A percentile compares a stretch with the other conserved stretches of the same genome.
Evolutionary conservation across 1,140 invertebrate species (phyloP).

Genomic region (Frieseomelitta varia): DNA sequence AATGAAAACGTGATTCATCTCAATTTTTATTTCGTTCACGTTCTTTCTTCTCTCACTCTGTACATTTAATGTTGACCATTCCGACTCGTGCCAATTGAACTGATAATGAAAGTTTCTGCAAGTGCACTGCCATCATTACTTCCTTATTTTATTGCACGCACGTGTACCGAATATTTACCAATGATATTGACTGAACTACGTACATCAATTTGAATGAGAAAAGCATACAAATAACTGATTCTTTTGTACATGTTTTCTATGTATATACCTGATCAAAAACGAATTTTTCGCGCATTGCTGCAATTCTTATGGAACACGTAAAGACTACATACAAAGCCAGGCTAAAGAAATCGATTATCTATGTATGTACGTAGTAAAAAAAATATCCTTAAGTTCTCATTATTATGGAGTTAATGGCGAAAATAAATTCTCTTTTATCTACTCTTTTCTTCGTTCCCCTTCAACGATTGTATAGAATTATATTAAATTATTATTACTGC

Average conservation of each 20-base stretch:
- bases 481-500: not conserved
- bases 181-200: not conserved
- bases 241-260: not conserved
- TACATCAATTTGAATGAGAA: not conserved
- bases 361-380: not conserved
- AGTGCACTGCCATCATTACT: not conserved
- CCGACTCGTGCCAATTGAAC: conserved; percentile 20
- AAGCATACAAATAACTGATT: not conserved
- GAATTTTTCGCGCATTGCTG: not conserved
- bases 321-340: not conserved
- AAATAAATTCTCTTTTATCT: not conserved
- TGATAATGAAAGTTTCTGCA: not conserved
- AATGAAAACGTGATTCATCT: not conserved
- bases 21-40: not conserved
- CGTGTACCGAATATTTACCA: not conserved
- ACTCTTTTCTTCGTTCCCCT: not conserved
- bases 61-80: not conserved
- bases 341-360: not conserved
- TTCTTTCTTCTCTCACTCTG: not conserved
- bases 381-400: not conserved
- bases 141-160: not conserved
- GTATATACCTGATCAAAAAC: too few relatives aligned
- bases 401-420: not conserved
- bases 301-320: not conserved
- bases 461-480: not conserved